phyloP scores from a whole-genome alignment of 2,888 invertebrate species.

The Stenodema calcarata region DNA sequence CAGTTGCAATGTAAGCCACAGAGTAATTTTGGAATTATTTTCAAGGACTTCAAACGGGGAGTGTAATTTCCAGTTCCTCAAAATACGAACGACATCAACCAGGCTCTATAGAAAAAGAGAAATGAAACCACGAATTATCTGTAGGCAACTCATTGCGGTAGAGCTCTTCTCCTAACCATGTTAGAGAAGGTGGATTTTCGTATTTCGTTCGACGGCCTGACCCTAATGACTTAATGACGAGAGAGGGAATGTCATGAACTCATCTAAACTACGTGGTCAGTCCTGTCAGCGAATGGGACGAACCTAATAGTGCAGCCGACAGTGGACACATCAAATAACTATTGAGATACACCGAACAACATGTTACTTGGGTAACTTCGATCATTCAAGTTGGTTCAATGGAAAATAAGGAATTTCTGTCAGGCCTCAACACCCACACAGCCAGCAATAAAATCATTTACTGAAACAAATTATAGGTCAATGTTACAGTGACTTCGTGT shows the following conservation, averaged over 20 bases:
- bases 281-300: background rate
- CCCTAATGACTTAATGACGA: slow-evolving; percentile 24
- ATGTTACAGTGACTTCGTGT: too few relatives aligned
- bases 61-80: background rate
- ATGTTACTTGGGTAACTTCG: too few relatives aligned
- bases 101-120: background rate
- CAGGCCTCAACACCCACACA: too few relatives aligned
- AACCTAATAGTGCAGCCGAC: background rate
- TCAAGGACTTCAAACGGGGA: background rate
- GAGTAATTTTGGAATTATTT: background rate
- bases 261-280: too few relatives aligned
- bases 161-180: background rate
- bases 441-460: too few relatives aligned
- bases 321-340: too few relatives aligned
- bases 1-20: background rate
- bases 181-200: slow-evolving; percentile 16
- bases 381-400: too few relatives aligned
- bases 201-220: slow-evolving; percentile 19
- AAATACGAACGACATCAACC: background rate
- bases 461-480: too few relatives aligned
- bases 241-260: slow-evolving; percentile 5
- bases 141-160: background rate
- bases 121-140: background rate
- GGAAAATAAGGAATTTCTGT: too few relatives aligned
- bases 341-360: too few relatives aligned